A percentile compares a stretch with the other conserved stretches of the same genome.
Evolutionary conservation across 2,888 invertebrate species (phyloP).

Genomic region (Tiliacea citrago): DNA sequence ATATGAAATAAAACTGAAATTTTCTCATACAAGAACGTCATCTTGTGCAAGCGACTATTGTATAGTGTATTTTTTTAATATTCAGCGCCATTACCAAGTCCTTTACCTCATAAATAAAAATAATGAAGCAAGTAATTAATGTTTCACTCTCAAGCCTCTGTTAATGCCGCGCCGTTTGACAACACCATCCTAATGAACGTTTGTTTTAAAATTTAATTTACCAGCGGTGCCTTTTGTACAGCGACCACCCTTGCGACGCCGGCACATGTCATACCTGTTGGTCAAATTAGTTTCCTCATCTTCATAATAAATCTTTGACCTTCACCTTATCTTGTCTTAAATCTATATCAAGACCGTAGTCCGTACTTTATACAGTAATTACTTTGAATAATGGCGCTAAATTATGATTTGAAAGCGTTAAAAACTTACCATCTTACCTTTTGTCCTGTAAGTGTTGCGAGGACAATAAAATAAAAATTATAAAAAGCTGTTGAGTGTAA

Average conservation of each 20-base stretch:
- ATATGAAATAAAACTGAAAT: slow-evolving; percentile 64
- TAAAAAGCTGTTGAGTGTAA: slow-evolving; percentile 41
- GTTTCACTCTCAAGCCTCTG: slow-evolving; percentile 86
- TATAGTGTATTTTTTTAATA: slow-evolving; percentile 70
- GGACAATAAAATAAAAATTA: slow-evolving; percentile 49
- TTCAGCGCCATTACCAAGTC: slow-evolving; percentile 91
- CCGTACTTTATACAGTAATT: slow-evolving; percentile 49
- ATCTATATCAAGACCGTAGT: slow-evolving; percentile 49
- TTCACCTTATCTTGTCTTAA: slow-evolving; percentile 62
- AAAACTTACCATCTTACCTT: slow-evolving; percentile 76
- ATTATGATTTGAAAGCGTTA: slow-evolving; percentile 64
- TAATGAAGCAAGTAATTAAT: slow-evolving; percentile 86
- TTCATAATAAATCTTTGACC: slow-evolving; percentile 73
- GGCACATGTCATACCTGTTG: slow-evolving; percentile 99
- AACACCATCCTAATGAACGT: slow-evolving; percentile 81
- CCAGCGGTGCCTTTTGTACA: slow-evolving; percentile 99
- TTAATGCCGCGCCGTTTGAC: slow-evolving; percentile 83
- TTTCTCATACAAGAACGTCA: slow-evolving; percentile 54
- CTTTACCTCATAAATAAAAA: slow-evolving; percentile 88
- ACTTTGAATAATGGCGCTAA: slow-evolving; percentile 86
- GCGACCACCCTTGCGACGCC: slow-evolving; percentile 98
- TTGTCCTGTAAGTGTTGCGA: slow-evolving; percentile 59
- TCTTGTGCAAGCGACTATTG: slow-evolving; percentile 70
- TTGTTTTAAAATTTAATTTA: slow-evolving; percentile 91
- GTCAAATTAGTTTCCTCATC: slow-evolving; percentile 85